A percentile compares a stretch with the other conserved stretches of the same genome.
phyloP scores from a whole-genome alignment of 37 sponge, comb jelly and placozoan species.

The Ephydatia muelleri region DNA sequence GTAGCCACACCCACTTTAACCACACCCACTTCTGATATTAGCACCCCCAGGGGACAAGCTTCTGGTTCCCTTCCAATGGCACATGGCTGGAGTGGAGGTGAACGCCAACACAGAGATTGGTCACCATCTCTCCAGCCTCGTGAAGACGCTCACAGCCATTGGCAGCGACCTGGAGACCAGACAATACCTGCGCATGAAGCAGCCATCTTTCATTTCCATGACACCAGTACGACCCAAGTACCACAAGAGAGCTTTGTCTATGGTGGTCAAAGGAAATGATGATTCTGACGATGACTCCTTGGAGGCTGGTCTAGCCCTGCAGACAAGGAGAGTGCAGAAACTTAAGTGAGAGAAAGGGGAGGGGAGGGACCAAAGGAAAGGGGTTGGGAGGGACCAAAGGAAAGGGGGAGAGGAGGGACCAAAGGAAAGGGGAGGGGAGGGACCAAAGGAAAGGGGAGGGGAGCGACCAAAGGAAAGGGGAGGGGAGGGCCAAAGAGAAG shows the following conservation, averaged over 20 bases:
- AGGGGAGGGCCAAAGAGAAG: no score
- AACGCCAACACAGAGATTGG: slow-evolving; percentile 76
- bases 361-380: no score
- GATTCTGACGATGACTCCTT: slow-evolving; percentile 18
- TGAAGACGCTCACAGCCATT: slow-evolving; percentile 65
- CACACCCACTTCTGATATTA: slow-evolving; percentile 24
- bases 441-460: no score
- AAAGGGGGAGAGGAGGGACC: no score
- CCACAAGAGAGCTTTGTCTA: not conserved
- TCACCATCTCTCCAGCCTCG: slow-evolving; percentile 61
- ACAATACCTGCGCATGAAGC: not conserved
- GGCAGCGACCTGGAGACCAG: slow-evolving; percentile 58
- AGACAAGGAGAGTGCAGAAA: slow-evolving; percentile 49
- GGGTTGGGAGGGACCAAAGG: no score
- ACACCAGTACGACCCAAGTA: no score
- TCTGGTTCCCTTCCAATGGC: slow-evolving; percentile 53
- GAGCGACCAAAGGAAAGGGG: no score
- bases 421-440: no score
- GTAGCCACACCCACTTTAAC: slow-evolving; percentile 15
- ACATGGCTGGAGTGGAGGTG: slow-evolving; percentile 77
- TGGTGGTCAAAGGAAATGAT: no score
- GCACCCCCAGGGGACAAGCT: slow-evolving; percentile 48
- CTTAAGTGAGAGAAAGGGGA: no score
- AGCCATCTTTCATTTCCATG: not conserved
- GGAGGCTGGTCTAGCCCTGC: slow-evolving; percentile 52